Evolutionary conservation across 2,888 invertebrate genomes (phyloP), one percentile per base, ranked within the genome.

Genomic region (Carterocephalus palaemon): DNA sequence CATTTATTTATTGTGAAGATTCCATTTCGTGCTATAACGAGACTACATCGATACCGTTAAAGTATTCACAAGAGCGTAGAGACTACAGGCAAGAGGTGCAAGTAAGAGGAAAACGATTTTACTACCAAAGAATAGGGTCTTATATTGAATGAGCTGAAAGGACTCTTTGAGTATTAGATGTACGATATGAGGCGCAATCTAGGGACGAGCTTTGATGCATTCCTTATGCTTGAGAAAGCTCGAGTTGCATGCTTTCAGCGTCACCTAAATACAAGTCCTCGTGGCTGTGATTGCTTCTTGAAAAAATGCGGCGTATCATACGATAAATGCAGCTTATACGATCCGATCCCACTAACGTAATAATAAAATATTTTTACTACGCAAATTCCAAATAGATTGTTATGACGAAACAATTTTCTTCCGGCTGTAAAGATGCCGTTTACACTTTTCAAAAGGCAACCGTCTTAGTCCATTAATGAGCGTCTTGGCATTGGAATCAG

Each of bases 201-300:
- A 29, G 34, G 43, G 43, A 43, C 36, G 29, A 36, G 43, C 43
- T 43, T 43, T 43, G 43, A 43, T 36, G 43, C 43, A 43, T 43
- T 43, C 43, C 43, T 43, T 43, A 43, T 43, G 43, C 43, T 43
- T 22, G 36, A 43, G 43, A 22, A 43, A 43, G 36, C 36, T 36
- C 28, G 28, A 42, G 34, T 28, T 22, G 43, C 23, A 23, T 19
- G 33, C 41, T 33, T 42, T 41, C 33, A 33, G 12, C 39, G 26
- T 15, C 39, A 24, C 41, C 32, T 41, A 32, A 24, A 33, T 17
- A 17, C 32, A 26, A 22, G 31, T 41, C 15, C 24, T 41, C 16
- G 33, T 8, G 31, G 8, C 9, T 9, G 26, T 41, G 33, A 41
- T 41, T 34, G 41, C 33, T 24, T 17, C 41, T 41, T 41, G 41